These are phyloP conservation scores for Aleiodes alternator DNA, from an alignment of 2,888 invertebrate species.

Conservation along the genomic window DNA sequence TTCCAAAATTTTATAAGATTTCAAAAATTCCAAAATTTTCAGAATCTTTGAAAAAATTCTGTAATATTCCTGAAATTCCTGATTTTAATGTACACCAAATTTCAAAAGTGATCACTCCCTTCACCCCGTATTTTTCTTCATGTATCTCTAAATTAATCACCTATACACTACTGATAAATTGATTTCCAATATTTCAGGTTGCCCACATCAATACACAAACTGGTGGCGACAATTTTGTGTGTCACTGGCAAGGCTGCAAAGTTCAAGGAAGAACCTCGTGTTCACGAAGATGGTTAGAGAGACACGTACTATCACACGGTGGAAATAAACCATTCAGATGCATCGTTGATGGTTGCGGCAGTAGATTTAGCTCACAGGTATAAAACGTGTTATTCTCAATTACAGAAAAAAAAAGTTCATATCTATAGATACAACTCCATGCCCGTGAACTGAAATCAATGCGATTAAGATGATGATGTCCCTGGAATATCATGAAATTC, in stretches of 20 bases:
- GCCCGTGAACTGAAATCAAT: not conserved
- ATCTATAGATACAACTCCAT: not conserved
- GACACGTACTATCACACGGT: conserved; percentile 93
- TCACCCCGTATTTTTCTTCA: too few relatives aligned
- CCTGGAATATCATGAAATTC: not conserved
- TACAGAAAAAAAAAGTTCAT: not conserved
- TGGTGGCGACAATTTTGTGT: conserved; percentile 89
- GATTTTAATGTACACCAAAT: too few relatives aligned
- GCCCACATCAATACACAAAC: conserved; percentile 92
- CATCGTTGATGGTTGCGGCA: conserved; percentile 95
- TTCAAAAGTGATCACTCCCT: not conserved
- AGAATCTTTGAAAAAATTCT: too few relatives aligned
- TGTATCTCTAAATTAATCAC: too few relatives aligned
- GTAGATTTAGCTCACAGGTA: conserved; percentile 91
- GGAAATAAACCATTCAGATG: conserved; percentile 96
- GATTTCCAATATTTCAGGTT: conserved; percentile 77
- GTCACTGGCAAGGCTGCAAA: conserved; percentile 96
- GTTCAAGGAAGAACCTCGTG: conserved; percentile 95
- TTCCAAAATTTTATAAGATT: too few relatives aligned
- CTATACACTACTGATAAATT: too few relatives aligned
- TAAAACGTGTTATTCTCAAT: conserved; percentile 56
- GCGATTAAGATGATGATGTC: not conserved
- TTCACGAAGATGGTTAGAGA: conserved; percentile 94
- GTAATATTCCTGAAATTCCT: too few relatives aligned
- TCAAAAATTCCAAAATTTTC: too few relatives aligned